Conservation (phyloP, 1,140 invertebrate genomes). For the Drosophila seguyi region DNA sequence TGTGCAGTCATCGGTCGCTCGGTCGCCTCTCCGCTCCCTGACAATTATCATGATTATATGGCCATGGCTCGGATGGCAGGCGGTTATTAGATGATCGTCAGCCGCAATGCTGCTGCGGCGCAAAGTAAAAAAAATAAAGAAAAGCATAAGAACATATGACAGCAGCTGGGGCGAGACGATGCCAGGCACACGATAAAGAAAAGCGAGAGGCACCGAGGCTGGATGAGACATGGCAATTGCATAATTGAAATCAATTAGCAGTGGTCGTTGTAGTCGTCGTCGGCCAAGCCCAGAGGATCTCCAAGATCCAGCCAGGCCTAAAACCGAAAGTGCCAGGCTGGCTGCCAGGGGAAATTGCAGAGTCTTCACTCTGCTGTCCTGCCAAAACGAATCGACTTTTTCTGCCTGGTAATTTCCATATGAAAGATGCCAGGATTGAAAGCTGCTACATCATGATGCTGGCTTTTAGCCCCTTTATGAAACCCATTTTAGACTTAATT, state of each 20-base stretch:
- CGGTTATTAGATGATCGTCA: conserved; percentile 76
- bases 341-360: conserved; percentile 55
- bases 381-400: conserved; percentile 35
- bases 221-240: conserved; percentile 66
- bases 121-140: conserved; percentile 11
- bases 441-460: conserved; percentile 40
- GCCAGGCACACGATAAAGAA: conserved; percentile 62
- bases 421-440: conserved; percentile 37
- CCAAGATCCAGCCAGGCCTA: conserved; percentile 8
- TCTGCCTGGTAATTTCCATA: conserved; percentile 42
- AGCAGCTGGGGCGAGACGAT: conserved; percentile 49
- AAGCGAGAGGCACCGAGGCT: conserved; percentile 4
- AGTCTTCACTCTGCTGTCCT: conserved; percentile 11
- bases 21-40: conserved; percentile 21
- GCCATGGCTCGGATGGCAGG: conserved; percentile 62
- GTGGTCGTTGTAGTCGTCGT: conserved; percentile 35
- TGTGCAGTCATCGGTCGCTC: conserved; percentile 3
- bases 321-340: conserved; percentile 77
- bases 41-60: conserved; percentile 80
- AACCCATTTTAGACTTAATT: not conserved
- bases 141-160: conserved; percentile 43
- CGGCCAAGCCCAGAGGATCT: conserved; percentile 34
- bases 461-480: conserved; percentile 5
- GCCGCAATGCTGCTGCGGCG: conserved; percentile 24
- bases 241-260: conserved; percentile 82